Conservation (phyloP, 2,113 vertebrate species). For the Melospiza melodia region DNA sequence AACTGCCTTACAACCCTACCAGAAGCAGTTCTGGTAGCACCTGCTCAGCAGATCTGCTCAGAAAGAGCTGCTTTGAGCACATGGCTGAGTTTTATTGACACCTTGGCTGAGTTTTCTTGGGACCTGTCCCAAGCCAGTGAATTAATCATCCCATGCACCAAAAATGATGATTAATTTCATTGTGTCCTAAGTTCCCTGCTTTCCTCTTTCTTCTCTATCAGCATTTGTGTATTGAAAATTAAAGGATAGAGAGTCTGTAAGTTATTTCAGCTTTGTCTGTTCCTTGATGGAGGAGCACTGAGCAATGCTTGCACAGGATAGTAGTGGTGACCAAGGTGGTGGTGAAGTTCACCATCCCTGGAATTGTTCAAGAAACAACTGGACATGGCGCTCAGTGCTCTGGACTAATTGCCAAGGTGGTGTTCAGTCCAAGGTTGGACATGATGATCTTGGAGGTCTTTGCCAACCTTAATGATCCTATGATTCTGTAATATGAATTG, state of each 20-base stretch:
- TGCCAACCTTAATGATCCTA: not conserved
- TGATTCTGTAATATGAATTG: not conserved
- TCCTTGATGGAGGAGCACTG: not conserved
- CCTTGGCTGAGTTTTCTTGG: not conserved
- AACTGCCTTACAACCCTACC: not conserved
- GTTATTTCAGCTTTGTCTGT: not conserved
- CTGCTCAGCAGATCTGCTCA: not conserved
- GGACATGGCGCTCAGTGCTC: not conserved
- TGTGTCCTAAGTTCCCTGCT: not conserved
- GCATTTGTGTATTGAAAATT: not conserved
- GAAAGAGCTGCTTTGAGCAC: not conserved
- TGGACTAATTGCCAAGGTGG: not conserved
- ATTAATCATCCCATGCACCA: not conserved
- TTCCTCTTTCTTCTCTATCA: not conserved
- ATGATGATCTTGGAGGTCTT: not conserved
- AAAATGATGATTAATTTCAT: not conserved
- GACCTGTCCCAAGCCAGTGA: not conserved
- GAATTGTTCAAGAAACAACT: not conserved
- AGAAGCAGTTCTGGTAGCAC: not conserved
- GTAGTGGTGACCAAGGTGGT: accelerated
- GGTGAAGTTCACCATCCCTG: not conserved
- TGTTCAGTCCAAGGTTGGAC: not conserved
- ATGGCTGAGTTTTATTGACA: not conserved
- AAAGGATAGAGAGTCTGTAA: not conserved
- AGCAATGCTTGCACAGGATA: not conserved